Conservation (phyloP, 2,113 vertebrate genomes). For the Falcunculus frontatus region DNA sequence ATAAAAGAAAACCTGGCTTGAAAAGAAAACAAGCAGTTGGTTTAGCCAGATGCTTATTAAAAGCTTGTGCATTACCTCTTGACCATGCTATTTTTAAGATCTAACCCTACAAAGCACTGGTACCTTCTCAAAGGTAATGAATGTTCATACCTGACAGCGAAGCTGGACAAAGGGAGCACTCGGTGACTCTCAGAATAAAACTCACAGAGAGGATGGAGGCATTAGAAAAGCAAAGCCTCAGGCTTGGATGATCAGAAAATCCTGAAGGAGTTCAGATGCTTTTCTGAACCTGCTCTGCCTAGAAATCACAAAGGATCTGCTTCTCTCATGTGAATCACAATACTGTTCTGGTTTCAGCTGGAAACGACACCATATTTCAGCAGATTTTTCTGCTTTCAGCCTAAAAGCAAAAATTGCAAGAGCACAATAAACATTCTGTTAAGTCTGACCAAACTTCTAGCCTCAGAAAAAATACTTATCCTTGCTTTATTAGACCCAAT, state of each 20-base stretch:
- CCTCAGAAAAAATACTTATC: constrained; percentile 42
- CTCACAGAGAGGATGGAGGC: background rate
- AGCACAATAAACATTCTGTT: constrained; percentile 28
- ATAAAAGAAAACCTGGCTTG: background rate
- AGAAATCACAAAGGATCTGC: constrained; percentile 43
- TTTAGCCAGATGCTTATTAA: background rate
- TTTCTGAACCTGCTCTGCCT: constrained; percentile 44
- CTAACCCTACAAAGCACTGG: background rate
- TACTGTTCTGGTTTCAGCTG: constrained; percentile 14
- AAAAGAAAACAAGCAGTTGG: background rate
- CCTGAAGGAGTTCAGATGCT: constrained; percentile 49
- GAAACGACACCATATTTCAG: background rate
- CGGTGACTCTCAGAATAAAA: background rate
- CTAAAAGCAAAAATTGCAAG: constrained; percentile 9
- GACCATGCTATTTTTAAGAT: background rate
- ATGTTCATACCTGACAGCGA: background rate
- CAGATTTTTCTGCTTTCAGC: constrained; percentile 17
- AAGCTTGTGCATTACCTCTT: background rate
- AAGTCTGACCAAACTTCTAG: constrained; percentile 45
- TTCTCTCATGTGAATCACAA: constrained; percentile 26
- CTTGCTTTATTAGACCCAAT: constrained; percentile 54
- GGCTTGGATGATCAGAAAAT: constrained; percentile 55
- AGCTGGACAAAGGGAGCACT: constrained; percentile 6
- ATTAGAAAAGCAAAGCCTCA: constrained; percentile 35
- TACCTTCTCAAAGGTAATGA: background rate